Base-by-base conservation (phyloP, 1,140 invertebrate species). In the Drosophila seguyi region DNA sequence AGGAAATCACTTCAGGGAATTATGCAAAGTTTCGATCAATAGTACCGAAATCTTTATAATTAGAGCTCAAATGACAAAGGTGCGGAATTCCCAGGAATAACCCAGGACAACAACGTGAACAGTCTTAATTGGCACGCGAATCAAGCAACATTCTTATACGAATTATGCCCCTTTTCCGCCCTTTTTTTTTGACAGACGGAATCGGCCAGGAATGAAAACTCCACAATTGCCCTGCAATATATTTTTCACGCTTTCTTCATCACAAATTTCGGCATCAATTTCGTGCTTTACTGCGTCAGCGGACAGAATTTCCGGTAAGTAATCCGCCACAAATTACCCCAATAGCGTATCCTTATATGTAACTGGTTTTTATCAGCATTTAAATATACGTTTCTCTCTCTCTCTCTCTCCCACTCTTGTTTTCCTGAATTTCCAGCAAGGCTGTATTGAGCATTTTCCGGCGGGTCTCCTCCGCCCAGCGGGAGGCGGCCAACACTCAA, bases 191-290 rank as follows among this genome's bases (percentile, higher is more conserved):
- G 20, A 0, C 58, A 92, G 91, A 92, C 91, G n/a, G 81, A 92
- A 56, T 62, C 90, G 27, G 56, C 80, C 3, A 75, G 65, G 53
- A 92, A 72, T 14, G 68, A 79, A 61, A 92, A 79, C 29, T 75
- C 78, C 44, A 92, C 90, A 61, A 71, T 92, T 41, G 85, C 83
- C 11, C 56, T 87, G 58, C 92, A 93, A 61, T 93, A 93, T 48
- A 91, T 93, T 78, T 91, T 79, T 78, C 87, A 79, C 80, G 86
- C 88, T 56, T 93, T 96, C n/a, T 97, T 96, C 92, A 95, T 97
- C 79, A 95, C 96, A 10, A 97, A 97, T 92, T 97, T 97, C 84
- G 96, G 96, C 50, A 96, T 97, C 50, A 97, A 97, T 93, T 97
- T 98, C 92, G 93, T 96, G n/a, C 93, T 98, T 18, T 98, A 98